These are phyloP conservation scores for Heliothis subflexa DNA, from an alignment of 1,140 invertebrate species.

Conservation along the genomic window DNA sequence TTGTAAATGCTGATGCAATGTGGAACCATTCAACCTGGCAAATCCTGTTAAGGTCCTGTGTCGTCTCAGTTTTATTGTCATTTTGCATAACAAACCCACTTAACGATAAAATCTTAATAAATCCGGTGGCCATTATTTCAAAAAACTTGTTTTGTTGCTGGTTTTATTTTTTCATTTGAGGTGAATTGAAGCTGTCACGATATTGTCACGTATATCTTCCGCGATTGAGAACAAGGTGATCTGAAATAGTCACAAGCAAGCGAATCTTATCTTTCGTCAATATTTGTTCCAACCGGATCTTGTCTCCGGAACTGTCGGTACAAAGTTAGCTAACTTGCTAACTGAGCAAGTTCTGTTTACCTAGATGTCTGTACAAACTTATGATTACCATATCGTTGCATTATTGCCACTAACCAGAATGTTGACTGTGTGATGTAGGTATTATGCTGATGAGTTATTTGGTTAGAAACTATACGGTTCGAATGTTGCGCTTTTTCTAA, in stretches of 20 bases:
- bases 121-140: slow-evolving; percentile 14
- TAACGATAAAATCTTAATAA: slow-evolving; percentile 29
- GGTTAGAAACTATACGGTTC: neutral
- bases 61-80: slow-evolving; percentile 25
- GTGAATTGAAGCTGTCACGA: neutral
- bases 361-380: neutral
- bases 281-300: slow-evolving; percentile 34
- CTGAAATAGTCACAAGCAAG: neutral
- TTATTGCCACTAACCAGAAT: too few species aligned
- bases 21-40: neutral
- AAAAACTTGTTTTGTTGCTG: slow-evolving; percentile 1
- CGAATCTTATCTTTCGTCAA: slow-evolving; percentile 29
- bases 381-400: too few species aligned
- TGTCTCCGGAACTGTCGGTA: slow-evolving; percentile 4
- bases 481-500: neutral
- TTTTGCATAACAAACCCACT: slow-evolving; percentile 4
- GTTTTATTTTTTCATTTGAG: slow-evolving; percentile 3
- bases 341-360: neutral
- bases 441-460: too few species aligned
- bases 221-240: slow-evolving; percentile 39
- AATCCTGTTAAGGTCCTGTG: slow-evolving; percentile 3
- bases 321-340: neutral
- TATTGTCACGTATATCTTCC: slow-evolving; percentile 9
- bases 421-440: too few species aligned
- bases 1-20: slow-evolving; percentile 17